Percentiles rank a stretch among this genome's conserved stretches.
phyloP scores from a whole-genome alignment of 1,140 invertebrate species.

The Delia radicum region DNA sequence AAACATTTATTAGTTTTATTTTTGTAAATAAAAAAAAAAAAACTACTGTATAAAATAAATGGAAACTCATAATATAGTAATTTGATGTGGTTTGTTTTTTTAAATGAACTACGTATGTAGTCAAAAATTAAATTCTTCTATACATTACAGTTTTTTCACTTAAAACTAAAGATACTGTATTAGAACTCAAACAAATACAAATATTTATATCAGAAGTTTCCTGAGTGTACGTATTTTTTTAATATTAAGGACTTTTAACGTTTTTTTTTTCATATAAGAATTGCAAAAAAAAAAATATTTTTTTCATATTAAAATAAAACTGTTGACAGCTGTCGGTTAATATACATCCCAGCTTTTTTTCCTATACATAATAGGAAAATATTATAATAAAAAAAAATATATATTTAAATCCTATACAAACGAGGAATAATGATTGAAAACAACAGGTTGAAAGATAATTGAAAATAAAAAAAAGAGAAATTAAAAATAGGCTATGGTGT shows the following conservation, averaged over 20 bases:
- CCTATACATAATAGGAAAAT: neutral
- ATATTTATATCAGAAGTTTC: too few relatives aligned
- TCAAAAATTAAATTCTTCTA: too few relatives aligned
- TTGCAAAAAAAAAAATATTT: neutral
- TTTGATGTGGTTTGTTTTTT: too few relatives aligned
- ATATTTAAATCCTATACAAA: neutral
- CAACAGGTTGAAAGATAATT: neutral
- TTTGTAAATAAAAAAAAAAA: too few relatives aligned
- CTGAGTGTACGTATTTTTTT: too few relatives aligned
- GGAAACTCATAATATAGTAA: too few relatives aligned
- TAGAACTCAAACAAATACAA: too few relatives aligned
- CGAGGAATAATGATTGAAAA: neutral
- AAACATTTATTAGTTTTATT: too few relatives aligned
- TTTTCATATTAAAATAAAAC: constrained; percentile 10
- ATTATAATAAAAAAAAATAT: neutral
- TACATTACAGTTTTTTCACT: too few relatives aligned
- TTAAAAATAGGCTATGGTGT: neutral
- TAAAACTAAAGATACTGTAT: too few relatives aligned
- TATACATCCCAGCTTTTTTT: neutral
- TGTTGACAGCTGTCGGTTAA: constrained; percentile 18
- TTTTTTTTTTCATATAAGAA: neutral
- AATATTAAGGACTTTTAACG: neutral
- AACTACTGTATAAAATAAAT: too few relatives aligned
- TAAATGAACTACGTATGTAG: too few relatives aligned
- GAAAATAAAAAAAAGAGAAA: neutral